Conservation (phyloP, 2,888 invertebrate species). For the Syrista parreyssii region DNA sequence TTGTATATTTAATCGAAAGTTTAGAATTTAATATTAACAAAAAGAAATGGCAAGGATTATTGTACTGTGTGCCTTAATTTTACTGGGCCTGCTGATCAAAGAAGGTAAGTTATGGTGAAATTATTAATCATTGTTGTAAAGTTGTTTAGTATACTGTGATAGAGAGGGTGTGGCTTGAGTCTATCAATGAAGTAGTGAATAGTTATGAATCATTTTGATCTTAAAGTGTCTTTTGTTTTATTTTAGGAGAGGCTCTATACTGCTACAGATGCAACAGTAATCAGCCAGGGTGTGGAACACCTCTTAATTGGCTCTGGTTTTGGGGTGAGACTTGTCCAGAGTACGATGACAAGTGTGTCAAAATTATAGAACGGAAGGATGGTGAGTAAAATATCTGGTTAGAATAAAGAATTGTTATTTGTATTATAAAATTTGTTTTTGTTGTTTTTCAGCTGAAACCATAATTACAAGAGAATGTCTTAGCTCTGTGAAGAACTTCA, state of each 20-base stretch:
- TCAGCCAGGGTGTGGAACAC: conserved; percentile 87
- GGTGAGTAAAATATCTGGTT: conserved; percentile 69
- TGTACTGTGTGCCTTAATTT: neutral
- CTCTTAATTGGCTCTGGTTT: conserved; percentile 85
- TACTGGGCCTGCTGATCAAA: neutral
- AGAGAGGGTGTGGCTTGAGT: neutral
- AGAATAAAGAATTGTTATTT: conserved; percentile 8
- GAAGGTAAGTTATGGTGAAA: neutral
- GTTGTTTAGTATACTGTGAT: neutral
- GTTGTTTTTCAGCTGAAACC: conserved; percentile 73
- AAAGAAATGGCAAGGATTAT: neutral
- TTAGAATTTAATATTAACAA: neutral
- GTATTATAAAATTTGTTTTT: conserved; percentile 4
- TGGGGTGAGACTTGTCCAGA: conserved; percentile 87
- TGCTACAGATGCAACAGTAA: conserved; percentile 92
- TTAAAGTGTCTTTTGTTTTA: neutral
- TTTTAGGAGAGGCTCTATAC: conserved; percentile 76
- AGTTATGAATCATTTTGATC: neutral
- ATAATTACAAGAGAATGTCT: conserved; percentile 88
- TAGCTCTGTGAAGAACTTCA: conserved; percentile 79
- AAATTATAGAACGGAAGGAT: conserved; percentile 87
- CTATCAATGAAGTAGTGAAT: neutral
- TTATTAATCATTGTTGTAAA: neutral
- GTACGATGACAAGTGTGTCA: conserved; percentile 87
- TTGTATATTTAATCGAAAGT: neutral